Evolutionary conservation across 2,888 invertebrate species (phyloP), one percentile per base, ranked within the genome.

Genomic region (Amiota communis): DNA sequence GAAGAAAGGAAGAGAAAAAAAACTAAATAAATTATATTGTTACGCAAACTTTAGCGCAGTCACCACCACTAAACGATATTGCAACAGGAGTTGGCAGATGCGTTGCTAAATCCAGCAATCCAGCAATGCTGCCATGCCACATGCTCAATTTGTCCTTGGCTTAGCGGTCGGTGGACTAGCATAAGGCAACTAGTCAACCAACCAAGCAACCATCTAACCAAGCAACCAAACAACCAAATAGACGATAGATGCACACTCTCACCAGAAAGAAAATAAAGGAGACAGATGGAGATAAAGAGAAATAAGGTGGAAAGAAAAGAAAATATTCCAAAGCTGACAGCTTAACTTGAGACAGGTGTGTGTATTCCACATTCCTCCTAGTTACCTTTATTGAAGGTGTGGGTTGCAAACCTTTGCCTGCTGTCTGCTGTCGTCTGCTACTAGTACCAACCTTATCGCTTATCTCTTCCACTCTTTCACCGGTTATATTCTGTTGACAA

Each of bases 21-120:
- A 84, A 80, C 81, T 81, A 83, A 80, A 83, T 82, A 83, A 83
- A 83, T 83, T 81, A 84, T 83, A 75, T 84, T 83, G 81, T 83
- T 82, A 78, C 79, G 76, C 75, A 79, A 72, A 82, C 76, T 81
- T 83, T 80, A 79, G 68, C 73, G 11, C 23, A 46, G 36, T 36
- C 61, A 17, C 23, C 49, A n/a, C 9, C 63, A 51, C 23, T 48
- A 36, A 10, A 10, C 64, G n/a, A 63, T 49, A 20, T 17, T 51
- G 65, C 71, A 53, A 69, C 69, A 69, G 36, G 56, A 36, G 81
- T 79, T 82, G 80, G 72, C 78, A 78, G 81, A 80, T 76, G 79
- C 79, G 36, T 36, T 77, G 83, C 72, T 78, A 36, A 36, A 72
- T 36, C 68, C 36, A 10, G 47, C 65, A 69, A 17, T 59, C 53